Base-by-base conservation (phyloP, 2,113 vertebrate species). In the Sylvilagus bachmani region DNA sequence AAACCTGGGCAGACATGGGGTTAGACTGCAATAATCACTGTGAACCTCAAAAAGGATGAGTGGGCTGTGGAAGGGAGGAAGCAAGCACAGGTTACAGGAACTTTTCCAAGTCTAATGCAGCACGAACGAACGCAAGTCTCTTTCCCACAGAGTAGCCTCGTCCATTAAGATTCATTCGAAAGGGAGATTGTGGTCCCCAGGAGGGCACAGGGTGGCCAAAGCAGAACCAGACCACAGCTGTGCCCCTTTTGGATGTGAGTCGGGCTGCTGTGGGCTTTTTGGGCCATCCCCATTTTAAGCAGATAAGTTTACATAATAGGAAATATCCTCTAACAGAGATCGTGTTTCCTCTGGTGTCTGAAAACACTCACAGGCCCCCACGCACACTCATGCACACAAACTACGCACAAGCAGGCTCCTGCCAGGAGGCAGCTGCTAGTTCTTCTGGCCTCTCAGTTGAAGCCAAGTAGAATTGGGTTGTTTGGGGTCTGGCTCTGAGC, bases 401-500 rank as follows among this genome's bases (percentile, higher is more conserved):
- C 69, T 96, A 96, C 31, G 21, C 89, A 84, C 74, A 92, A 93
- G 92, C 81, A 94, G 85, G 79, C 53, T 90, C 77, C 55, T 11
- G 69, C 77, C 58, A 19, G 75, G 82, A 86, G 83, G 90, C 94
- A 91, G 91, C 80, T 29, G 92, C 74, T 91, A 78, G 79, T 73
- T 90, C 85, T 93, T 92, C 94, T 53, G 53, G 95, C 92, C 92
- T 89, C 83, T 94, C 80, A 74, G 19, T 69, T 94, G 90, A 96
- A 91, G 93, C 95, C 94, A 94, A 93, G 55, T 31, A 74, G 79
- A 94, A 93, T 91, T 38, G 13, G 74, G 73, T 80, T 58, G 87
- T 67, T 83, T 83, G 61, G 49, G 70, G 75, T 91, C 66, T 89
- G 91, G 92, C 86, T 96, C 83, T 33, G n/a, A 25, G 79, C 24